Percentiles rank a stretch among this genome's conserved stretches.
phyloP scores from a whole-genome alignment of 1,140 invertebrate genomes.

The Aleiodes sp. region DNA sequence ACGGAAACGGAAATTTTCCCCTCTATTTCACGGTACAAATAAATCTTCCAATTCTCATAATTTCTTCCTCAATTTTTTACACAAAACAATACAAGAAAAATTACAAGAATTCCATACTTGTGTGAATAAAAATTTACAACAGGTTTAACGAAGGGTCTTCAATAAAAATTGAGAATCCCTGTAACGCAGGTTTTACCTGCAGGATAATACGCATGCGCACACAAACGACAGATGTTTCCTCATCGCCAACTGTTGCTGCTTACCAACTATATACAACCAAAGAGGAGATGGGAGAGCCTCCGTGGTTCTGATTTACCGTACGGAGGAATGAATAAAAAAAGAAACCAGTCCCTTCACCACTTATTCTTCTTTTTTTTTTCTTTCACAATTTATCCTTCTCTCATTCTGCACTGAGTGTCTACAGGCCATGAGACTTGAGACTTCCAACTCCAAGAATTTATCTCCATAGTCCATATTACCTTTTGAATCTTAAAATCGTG shows the following conservation, averaged over 20 bases:
- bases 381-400: not conserved
- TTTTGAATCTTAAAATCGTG: not conserved
- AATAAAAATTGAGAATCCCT: slow-evolving; percentile 55
- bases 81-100: not conserved
- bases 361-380: not conserved
- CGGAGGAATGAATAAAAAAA: slow-evolving; percentile 38
- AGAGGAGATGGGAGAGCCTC: slow-evolving; percentile 8
- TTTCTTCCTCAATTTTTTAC: not conserved
- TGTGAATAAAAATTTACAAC: not conserved
- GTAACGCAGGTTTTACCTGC: slow-evolving; percentile 52
- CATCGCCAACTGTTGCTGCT: slow-evolving; percentile 58
- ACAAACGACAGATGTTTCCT: slow-evolving; percentile 60
- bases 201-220: slow-evolving; percentile 47
- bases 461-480: slow-evolving; percentile 10
- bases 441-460: slow-evolving; percentile 30
- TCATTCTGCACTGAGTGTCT: not conserved
- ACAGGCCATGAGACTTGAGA: not conserved
- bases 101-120: slow-evolving; percentile 7
- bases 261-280: not conserved
- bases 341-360: slow-evolving; percentile 26
- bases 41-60: not conserved
- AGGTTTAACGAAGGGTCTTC: not conserved
- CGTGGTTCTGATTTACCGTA: slow-evolving; percentile 52
- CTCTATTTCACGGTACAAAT: not conserved
- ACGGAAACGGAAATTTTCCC: too few species aligned